Conservation (phyloP, 1,140 invertebrate genomes). For the Lordiphosa mommai region DNA sequence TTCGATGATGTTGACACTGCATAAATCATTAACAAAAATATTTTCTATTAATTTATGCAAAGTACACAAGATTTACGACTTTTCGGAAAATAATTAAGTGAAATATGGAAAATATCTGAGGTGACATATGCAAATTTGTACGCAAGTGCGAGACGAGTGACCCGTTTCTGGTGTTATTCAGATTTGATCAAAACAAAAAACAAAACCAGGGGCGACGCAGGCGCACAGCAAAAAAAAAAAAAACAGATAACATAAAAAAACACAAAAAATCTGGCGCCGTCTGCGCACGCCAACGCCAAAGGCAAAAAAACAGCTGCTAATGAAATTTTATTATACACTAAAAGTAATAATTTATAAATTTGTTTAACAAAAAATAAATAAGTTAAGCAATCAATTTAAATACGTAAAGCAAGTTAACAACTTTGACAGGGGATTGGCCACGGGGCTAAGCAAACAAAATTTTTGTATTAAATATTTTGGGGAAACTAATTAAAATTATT, state of each 20-base stretch:
- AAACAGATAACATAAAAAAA: slow-evolving; percentile 17
- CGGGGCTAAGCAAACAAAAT: not conserved
- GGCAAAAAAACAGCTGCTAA: slow-evolving; percentile 40
- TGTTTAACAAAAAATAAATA: slow-evolving; percentile 74
- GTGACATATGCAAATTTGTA: slow-evolving; percentile 53
- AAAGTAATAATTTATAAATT: slow-evolving; percentile 76
- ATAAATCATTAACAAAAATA: slow-evolving; percentile 68
- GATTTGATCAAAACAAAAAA: not conserved
- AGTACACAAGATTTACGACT: slow-evolving; percentile 64
- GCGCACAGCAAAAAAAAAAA: slow-evolving; percentile 5
- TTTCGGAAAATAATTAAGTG: slow-evolving; percentile 65
- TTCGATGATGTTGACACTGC: slow-evolving; percentile 55
- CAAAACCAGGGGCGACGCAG: slow-evolving; percentile 4
- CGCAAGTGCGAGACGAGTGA: slow-evolving; percentile 37
- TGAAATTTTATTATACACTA: slow-evolving; percentile 73
- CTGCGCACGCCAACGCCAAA: slow-evolving; percentile 23
- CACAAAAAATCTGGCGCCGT: slow-evolving; percentile 56
- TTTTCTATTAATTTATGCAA: slow-evolving; percentile 72
- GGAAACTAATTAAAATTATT: too few species aligned
- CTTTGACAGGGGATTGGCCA: slow-evolving; percentile 13
- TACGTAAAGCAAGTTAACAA: slow-evolving; percentile 48
- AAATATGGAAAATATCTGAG: slow-evolving; percentile 37
- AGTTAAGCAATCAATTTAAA: slow-evolving; percentile 71
- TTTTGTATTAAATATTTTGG: not conserved
- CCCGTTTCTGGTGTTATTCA: not conserved